These are phyloP conservation scores for Pycnomerus fuliginosus DNA, from an alignment of 2,888 invertebrate species.

Conservation along the genomic window DNA sequence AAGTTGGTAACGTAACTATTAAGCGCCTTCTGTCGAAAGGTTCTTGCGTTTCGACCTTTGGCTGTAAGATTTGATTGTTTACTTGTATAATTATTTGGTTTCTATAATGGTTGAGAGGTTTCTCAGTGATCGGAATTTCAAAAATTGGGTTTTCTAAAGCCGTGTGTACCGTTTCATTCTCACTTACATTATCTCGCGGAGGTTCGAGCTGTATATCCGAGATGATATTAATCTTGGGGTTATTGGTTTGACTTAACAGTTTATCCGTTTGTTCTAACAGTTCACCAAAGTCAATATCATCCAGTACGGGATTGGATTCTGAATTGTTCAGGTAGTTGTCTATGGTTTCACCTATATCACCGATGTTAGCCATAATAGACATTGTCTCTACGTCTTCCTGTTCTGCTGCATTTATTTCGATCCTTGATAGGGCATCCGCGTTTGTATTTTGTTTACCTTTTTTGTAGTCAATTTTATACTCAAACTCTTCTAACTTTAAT, in stretches of 20 bases:
- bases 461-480: too few relatives aligned
- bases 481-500: too few relatives aligned
- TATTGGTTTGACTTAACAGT: too few relatives aligned
- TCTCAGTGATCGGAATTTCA: constrained; percentile 6
- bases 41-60: not conserved
- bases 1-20: not conserved
- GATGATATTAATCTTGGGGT: not conserved
- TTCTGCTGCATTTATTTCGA: not conserved
- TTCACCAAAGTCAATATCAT: not conserved
- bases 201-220: not conserved
- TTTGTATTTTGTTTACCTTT: not conserved
- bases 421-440: not conserved
- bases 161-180: constrained; percentile 8
- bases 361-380: not conserved
- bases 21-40: not conserved
- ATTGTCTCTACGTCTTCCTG: not conserved
- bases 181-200: not conserved
- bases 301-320: not conserved
- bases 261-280: not conserved
- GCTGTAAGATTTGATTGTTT: not conserved
- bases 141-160: constrained; percentile 5
- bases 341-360: not conserved
- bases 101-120: constrained; percentile 6
- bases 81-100: constrained; percentile 1
- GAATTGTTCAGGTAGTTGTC: not conserved